Base-by-base conservation (phyloP, 2,113 vertebrate species). In the Sciurus niger region DNA sequence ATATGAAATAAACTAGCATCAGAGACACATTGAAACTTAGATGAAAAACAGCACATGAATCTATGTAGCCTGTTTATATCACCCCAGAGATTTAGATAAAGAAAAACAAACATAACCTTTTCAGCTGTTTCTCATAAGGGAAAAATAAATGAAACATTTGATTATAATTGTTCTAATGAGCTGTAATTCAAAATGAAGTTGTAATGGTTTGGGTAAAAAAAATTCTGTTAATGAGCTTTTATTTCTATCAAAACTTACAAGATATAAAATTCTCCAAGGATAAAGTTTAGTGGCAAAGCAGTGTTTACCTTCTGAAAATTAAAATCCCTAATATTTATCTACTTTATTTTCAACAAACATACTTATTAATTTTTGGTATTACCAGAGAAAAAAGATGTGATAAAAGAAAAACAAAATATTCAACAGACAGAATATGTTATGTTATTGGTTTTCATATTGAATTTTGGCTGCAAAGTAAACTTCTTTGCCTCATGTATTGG, bases 81-180 rank as follows among this genome's bases (percentile, higher is more conserved):
- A 30, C 97, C 97, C 95, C 84, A 97, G 98, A 98, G 98, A 98
- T 98, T 98, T 98, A 98, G 97, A 98, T 98, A 98, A 98, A 98
- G 98, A 98, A 99, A 99, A 99, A 98, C 98, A 99, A 99, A 99
- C 98, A 99, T 99, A 98, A 99, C 98, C 98, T 99, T 99, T 99
- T 99, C 98, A 98, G 98, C 98, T 98, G 97, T 97, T 99, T 98
- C 95, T 98, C 98, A 98, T 97, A 98, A 98, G 98, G 98, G 97
- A 98, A 98, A 98, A 98, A 98, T 97, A 98, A 99, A 99, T 98
- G 98, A 98, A 98, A 98, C 98, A 98, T 99, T 98, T 99, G 99
- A 99, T 99, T 99, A 98, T 99, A 99, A 99, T 99, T 99, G 98
- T 99, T 99, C 98, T 99, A 99, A 99, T 99, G 98, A 99, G 98